Evolutionary conservation across 2,888 invertebrate species (phyloP).

Genomic region (Polietes domitor): DNA sequence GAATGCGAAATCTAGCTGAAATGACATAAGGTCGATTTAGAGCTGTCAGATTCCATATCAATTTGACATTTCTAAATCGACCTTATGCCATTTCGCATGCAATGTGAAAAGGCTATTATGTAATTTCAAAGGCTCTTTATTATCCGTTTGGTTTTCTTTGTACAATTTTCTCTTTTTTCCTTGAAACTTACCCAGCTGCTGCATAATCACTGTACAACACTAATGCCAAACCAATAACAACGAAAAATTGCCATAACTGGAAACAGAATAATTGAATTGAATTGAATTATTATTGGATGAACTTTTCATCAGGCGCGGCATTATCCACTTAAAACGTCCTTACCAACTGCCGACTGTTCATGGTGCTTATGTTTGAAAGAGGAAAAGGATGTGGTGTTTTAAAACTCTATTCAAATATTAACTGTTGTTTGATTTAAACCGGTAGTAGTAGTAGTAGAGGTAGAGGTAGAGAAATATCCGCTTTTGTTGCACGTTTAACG

Average conservation of each 20-base stretch:
- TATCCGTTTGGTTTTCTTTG: not conserved
- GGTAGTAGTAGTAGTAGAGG: too few relatives aligned
- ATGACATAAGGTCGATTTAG: too few relatives aligned
- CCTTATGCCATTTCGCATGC: too few relatives aligned
- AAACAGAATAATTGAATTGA: constrained; percentile 13
- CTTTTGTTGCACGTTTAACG: constrained; percentile 17
- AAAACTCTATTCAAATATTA: not conserved
- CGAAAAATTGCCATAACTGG: constrained; percentile 72
- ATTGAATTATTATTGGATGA: too few relatives aligned
- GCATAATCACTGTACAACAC: constrained; percentile 72
- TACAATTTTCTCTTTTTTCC: not conserved
- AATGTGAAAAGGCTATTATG: too few relatives aligned
- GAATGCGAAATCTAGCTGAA: too few relatives aligned
- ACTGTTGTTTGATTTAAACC: not conserved
- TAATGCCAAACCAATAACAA: constrained; percentile 72
- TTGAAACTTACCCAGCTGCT: constrained; percentile 71
- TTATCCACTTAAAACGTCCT: constrained; percentile 26
- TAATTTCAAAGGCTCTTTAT: too few relatives aligned
- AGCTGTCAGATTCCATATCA: too few relatives aligned
- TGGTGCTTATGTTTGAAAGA: constrained; percentile 24
- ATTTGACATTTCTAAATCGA: too few relatives aligned
- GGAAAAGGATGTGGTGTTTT: constrained; percentile 36
- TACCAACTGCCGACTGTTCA: constrained; percentile 62
- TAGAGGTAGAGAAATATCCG: constrained; percentile 2
- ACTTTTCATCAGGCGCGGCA: not conserved